A percentile compares a stretch with the other conserved stretches of the same genome.
phyloP scores from a whole-genome alignment of 1,140 invertebrate genomes.

The Pogonomyrmex californicus region DNA sequence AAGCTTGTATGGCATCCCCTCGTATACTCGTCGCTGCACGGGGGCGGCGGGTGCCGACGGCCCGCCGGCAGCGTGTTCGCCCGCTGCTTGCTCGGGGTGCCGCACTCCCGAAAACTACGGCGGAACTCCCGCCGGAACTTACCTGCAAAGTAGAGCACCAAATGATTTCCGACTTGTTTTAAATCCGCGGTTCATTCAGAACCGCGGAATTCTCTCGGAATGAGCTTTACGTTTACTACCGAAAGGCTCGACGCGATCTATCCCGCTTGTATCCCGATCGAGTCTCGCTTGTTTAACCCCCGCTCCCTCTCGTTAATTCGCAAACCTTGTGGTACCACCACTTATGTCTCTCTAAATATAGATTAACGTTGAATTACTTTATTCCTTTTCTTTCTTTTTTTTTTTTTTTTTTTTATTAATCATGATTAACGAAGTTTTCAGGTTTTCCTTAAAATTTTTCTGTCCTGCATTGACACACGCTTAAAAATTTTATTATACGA shows the following conservation, averaged over 20 bases:
- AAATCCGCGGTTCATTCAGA: neutral
- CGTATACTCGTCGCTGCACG: slow-evolving; percentile 50
- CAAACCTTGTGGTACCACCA: too few relatives aligned
- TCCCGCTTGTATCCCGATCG: too few relatives aligned
- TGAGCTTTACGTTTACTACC: neutral
- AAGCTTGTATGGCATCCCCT: slow-evolving; percentile 57
- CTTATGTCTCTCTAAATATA: too few relatives aligned
- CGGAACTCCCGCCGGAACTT: slow-evolving; percentile 90
- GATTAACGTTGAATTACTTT: too few relatives aligned
- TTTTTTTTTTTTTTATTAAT: too few relatives aligned
- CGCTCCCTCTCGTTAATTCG: neutral
- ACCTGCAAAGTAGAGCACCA: slow-evolving; percentile 72
- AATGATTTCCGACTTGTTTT: slow-evolving; percentile 29
- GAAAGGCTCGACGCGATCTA: too few relatives aligned
- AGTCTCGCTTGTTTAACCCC: neutral
- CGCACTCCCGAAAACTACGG: slow-evolving; percentile 86
- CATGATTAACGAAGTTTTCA: too few relatives aligned
- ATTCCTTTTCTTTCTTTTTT: too few relatives aligned
- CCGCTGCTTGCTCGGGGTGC: slow-evolving; percentile 51
- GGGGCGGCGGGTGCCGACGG: slow-evolving; percentile 19
- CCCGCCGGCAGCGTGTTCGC: slow-evolving; percentile 23
- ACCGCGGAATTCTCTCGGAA: neutral
- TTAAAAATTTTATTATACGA: too few relatives aligned
- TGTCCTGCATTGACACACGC: too few relatives aligned
- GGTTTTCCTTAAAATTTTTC: too few relatives aligned